A percentile compares a stretch with the other conserved stretches of the same genome.
Evolutionary conservation across 2,797 vertebrate species (phyloP).

Genomic region (Anguilla obscura): DNA sequence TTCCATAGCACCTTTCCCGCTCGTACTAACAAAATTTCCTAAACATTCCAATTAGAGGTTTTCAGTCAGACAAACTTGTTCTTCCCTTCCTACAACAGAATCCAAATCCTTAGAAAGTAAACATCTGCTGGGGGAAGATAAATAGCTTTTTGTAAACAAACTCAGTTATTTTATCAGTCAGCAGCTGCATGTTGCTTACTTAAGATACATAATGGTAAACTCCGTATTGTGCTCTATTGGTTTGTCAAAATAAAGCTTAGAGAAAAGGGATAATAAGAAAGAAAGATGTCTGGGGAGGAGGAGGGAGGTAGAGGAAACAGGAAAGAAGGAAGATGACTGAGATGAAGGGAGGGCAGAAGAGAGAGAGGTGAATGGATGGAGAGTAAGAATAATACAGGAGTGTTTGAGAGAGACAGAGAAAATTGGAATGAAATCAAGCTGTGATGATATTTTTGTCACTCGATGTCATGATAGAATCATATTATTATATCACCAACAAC

Average conservation of each 20-base stretch:
- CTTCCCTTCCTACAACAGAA: not conserved
- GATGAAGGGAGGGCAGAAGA: slow-evolving; percentile 2
- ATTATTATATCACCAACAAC: not conserved
- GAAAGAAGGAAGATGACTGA: slow-evolving; percentile 34
- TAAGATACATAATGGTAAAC: too few species aligned
- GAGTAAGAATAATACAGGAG: not conserved
- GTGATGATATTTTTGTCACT: not conserved
- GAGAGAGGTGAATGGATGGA: not conserved
- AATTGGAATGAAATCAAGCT: not conserved
- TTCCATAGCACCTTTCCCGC: not conserved
- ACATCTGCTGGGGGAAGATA: too few species aligned
- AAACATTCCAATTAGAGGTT: not conserved
- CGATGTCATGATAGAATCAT: too few species aligned
- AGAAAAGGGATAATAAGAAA: too few species aligned
- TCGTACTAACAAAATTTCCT: not conserved
- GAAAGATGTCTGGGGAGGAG: too few species aligned
- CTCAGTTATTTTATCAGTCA: too few species aligned
- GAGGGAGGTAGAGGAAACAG: too few species aligned
- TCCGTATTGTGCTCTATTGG: too few species aligned
- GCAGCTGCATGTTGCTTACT: too few species aligned
- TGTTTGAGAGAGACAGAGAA: not conserved
- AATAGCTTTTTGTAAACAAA: too few species aligned
- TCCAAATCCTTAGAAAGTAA: not conserved
- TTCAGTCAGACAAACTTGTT: not conserved
- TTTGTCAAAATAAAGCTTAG: too few species aligned